Percentiles rank a stretch among this genome's conserved stretches.
phyloP scores from a whole-genome alignment of 2,113 vertebrate species.

The Sceloporus undulatus region DNA sequence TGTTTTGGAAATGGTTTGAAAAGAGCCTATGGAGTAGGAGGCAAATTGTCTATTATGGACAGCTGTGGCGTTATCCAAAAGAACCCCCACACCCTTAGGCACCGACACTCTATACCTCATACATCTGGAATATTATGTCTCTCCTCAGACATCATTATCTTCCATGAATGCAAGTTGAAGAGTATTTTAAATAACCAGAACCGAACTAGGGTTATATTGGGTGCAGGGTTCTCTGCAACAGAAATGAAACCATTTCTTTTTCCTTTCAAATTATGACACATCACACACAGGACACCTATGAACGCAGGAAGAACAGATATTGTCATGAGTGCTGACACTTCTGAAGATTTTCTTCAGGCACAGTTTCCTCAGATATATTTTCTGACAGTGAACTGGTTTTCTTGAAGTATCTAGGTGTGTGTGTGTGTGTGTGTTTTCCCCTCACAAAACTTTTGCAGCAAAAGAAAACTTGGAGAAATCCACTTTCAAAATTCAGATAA shows the following conservation, averaged over 20 bases:
- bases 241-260: slow-evolving; percentile 26
- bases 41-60: background rate
- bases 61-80: background rate
- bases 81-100: too few relatives aligned
- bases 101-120: too few relatives aligned
- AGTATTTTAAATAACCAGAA: slow-evolving; percentile 34
- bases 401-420: background rate
- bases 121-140: background rate
- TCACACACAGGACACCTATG: slow-evolving; percentile 34
- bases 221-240: background rate
- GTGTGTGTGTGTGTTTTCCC: background rate
- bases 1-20: background rate
- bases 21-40: background rate
- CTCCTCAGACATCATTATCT: background rate
- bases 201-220: background rate
- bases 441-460: slow-evolving; percentile 3
- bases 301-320: slow-evolving; percentile 46
- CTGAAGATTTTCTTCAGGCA: slow-evolving; percentile 14
- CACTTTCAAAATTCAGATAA: background rate
- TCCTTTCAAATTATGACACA: slow-evolving; percentile 34
- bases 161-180: slow-evolving; percentile 25
- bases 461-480: background rate
- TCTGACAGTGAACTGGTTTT: background rate
- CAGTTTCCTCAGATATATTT: slow-evolving; percentile 18
- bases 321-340: slow-evolving; percentile 37